A percentile compares a stretch with the other conserved stretches of the same genome.
These are phyloP conservation scores for Sinhomidia bicolor DNA, from an alignment of 2,888 invertebrate species.

Conservation along the genomic window DNA sequence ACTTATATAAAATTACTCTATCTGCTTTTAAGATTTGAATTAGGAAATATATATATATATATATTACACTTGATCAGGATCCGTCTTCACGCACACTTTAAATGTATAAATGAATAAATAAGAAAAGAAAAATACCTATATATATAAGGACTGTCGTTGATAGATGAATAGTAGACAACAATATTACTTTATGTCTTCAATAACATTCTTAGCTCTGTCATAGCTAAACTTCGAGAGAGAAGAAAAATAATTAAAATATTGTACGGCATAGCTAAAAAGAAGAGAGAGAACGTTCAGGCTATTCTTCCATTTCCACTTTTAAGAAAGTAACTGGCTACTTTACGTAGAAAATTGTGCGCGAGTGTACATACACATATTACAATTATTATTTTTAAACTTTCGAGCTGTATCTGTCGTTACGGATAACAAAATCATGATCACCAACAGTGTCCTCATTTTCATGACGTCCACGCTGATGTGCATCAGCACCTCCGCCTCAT, in stretches of 20 bases:
- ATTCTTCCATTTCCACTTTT: conserved; percentile 63
- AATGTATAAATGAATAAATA: background rate
- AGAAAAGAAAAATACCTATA: background rate
- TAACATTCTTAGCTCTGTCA: conserved; percentile 16
- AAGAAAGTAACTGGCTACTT: background rate
- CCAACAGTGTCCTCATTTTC: conserved; percentile 76
- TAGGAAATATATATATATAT: background rate
- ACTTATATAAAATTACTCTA: background rate
- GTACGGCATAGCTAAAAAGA: conserved; percentile 14
- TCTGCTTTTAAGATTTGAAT: no score
- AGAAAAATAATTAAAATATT: conserved; percentile 23
- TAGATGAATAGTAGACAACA: conserved; percentile 39
- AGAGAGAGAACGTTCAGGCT: conserved; percentile 23
- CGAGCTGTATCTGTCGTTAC: conserved; percentile 66
- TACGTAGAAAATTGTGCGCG: conserved; percentile 37
- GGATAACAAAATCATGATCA: conserved; percentile 72
- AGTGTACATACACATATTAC: background rate
- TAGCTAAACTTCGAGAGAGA: no score
- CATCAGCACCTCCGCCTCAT: conserved; percentile 74
- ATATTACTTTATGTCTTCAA: background rate
- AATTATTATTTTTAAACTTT: conserved; percentile 27
- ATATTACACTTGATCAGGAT: conserved; percentile 33
- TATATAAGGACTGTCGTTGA: conserved; percentile 19
- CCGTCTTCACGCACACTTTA: conserved; percentile 32
- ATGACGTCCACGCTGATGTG: conserved; percentile 76